Percentiles rank a stretch among this genome's conserved stretches.
These are phyloP conservation scores for Caenorhabditis sp. DNA, from an alignment of 2,888 invertebrate genomes.

Conservation along the genomic window DNA sequence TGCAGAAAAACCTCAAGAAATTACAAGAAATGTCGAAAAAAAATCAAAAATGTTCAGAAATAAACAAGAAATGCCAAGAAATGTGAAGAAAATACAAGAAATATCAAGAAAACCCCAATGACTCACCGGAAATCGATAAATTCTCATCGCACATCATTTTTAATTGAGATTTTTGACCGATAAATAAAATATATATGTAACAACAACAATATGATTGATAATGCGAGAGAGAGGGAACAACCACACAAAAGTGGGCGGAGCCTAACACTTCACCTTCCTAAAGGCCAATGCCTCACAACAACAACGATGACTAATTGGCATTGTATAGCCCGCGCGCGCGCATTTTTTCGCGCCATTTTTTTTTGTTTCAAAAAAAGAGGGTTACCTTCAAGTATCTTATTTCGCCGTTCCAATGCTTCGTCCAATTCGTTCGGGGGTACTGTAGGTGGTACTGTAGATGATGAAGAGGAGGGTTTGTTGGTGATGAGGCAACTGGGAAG, in stretches of 20 bases:
- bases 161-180: conserved; percentile 11
- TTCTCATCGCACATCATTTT: conserved; percentile 22
- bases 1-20: no score
- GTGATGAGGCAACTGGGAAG: no score
- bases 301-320: no score
- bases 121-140: neutral
- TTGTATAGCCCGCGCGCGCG: no score
- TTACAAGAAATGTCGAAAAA: neutral
- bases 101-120: neutral
- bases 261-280: neutral
- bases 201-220: no score
- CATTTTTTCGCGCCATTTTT: no score
- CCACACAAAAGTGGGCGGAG: neutral
- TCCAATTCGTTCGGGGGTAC: conserved; percentile 20
- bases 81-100: neutral
- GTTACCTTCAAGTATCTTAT: conserved; percentile 51
- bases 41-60: neutral
- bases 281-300: no score
- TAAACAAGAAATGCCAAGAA: neutral
- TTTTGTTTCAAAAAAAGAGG: no score
- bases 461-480: conserved; percentile 19
- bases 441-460: neutral
- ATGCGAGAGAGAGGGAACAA: no score
- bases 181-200: no score
- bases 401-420: conserved; percentile 40